Conservation (phyloP, 2,113 vertebrate genomes). For the Astur gentilis region DNA sequence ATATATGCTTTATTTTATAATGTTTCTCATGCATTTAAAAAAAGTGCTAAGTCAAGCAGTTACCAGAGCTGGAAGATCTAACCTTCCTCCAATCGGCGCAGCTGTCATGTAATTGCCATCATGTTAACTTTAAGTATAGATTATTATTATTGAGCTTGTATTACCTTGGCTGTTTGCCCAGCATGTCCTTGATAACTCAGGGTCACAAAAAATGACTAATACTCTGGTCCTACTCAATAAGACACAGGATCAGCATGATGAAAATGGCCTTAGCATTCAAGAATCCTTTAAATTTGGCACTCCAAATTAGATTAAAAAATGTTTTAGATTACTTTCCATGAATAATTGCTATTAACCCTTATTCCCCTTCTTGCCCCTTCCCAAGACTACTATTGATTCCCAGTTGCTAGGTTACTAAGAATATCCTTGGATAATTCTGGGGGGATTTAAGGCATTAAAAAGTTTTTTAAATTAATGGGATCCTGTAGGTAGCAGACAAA, state of each 20-base stretch:
- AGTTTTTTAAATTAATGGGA: slow-evolving; percentile 35
- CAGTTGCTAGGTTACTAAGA: slow-evolving; percentile 31
- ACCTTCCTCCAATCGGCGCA: slow-evolving; percentile 10
- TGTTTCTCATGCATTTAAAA: slow-evolving; percentile 53
- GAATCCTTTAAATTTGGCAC: slow-evolving; percentile 45
- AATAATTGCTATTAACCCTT: slow-evolving; percentile 55
- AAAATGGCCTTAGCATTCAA: slow-evolving; percentile 60
- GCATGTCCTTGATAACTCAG: slow-evolving; percentile 67
- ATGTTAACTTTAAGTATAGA: slow-evolving; percentile 62
- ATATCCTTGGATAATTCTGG: slow-evolving; percentile 25
- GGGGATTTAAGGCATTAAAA: slow-evolving; percentile 6
- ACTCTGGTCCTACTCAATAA: slow-evolving; percentile 57
- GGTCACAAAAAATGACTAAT: slow-evolving; percentile 68
- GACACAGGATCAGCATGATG: slow-evolving; percentile 54
- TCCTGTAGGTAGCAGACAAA: neutral
- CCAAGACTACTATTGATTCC: slow-evolving; percentile 40
- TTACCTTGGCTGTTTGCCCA: slow-evolving; percentile 71
- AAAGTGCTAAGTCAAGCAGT: slow-evolving; percentile 62
- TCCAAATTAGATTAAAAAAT: slow-evolving; percentile 64
- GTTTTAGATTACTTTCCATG: slow-evolving; percentile 23
- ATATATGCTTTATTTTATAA: slow-evolving; percentile 41
- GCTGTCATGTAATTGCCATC: slow-evolving; percentile 41
- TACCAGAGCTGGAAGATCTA: slow-evolving; percentile 23
- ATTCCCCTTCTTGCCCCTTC: slow-evolving; percentile 3
- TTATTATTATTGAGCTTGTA: slow-evolving; percentile 66